phyloP scores from a whole-genome alignment of 2,888 invertebrate genomes.

The Oligia strigilis region DNA sequence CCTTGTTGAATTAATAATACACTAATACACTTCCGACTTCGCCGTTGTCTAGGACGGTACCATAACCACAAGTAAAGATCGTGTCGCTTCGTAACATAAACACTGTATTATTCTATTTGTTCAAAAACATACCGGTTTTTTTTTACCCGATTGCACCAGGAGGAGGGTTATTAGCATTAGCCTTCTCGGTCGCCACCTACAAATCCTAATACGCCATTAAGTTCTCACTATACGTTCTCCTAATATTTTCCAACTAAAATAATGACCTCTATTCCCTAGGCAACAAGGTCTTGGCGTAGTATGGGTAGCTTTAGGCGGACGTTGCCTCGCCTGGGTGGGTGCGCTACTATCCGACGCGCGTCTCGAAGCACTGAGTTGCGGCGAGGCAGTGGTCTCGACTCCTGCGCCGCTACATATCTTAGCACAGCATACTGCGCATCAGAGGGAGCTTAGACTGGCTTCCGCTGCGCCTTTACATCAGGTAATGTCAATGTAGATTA shows the following conservation, averaged over 20 bases:
- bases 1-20: too few relatives aligned
- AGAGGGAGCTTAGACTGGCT: constrained; percentile 93
- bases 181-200: background rate
- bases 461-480: constrained; percentile 94
- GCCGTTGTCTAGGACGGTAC: too few relatives aligned
- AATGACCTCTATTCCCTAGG: constrained; percentile 76
- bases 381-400: constrained; percentile 64
- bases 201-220: background rate
- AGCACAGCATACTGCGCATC: constrained; percentile 92
- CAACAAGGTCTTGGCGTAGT: constrained; percentile 97
- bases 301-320: constrained; percentile 96
- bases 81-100: background rate
- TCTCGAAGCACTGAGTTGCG: constrained; percentile 91
- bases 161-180: background rate
- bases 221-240: background rate
- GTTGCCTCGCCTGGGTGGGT: constrained; percentile 94
- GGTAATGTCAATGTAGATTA: constrained; percentile 69
- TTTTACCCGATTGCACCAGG: background rate
- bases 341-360: constrained; percentile 94
- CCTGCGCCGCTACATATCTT: constrained; percentile 91
- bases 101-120: background rate
- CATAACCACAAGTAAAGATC: background rate
- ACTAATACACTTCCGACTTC: too few relatives aligned
- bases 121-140: background rate
- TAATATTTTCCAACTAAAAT: background rate